Conservation (phyloP, 2,888 invertebrate species). For the Agrenia bidenticulata region DNA sequence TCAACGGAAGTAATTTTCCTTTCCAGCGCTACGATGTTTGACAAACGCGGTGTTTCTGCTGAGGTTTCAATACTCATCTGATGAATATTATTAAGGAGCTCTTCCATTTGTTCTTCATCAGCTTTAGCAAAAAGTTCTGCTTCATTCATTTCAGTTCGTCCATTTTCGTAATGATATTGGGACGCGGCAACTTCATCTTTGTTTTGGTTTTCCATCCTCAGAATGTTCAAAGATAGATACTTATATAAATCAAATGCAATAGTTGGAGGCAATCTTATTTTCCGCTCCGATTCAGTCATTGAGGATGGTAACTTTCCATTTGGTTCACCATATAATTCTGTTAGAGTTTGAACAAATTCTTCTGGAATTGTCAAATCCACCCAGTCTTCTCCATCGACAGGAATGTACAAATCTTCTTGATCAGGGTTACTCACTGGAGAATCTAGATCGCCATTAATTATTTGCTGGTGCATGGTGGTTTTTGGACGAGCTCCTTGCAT, state of each 20-base stretch:
- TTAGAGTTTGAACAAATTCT: constrained; percentile 2
- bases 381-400: constrained; percentile 29
- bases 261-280: constrained; percentile 22
- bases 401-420: background rate
- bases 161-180: too few species aligned
- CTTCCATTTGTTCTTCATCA: constrained; percentile 28
- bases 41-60: constrained; percentile 17
- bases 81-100: constrained; percentile 25
- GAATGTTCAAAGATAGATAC: constrained; percentile 11
- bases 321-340: constrained; percentile 8
- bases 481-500: background rate
- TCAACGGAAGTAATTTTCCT: background rate
- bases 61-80: constrained; percentile 27
- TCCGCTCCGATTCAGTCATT: background rate
- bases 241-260: constrained; percentile 23
- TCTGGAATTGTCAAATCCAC: constrained; percentile 8
- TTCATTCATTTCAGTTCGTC: constrained; percentile 4
- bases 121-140: background rate
- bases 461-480: background rate
- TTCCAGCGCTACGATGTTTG: constrained; percentile 20
- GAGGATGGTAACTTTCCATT: background rate
- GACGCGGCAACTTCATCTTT: background rate
- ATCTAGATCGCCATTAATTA: too few species aligned
- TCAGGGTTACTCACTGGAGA: constrained; percentile 1
- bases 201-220: background rate